Conservation (phyloP, 2,888 invertebrate species). For the Eristalinus aeneus region DNA sequence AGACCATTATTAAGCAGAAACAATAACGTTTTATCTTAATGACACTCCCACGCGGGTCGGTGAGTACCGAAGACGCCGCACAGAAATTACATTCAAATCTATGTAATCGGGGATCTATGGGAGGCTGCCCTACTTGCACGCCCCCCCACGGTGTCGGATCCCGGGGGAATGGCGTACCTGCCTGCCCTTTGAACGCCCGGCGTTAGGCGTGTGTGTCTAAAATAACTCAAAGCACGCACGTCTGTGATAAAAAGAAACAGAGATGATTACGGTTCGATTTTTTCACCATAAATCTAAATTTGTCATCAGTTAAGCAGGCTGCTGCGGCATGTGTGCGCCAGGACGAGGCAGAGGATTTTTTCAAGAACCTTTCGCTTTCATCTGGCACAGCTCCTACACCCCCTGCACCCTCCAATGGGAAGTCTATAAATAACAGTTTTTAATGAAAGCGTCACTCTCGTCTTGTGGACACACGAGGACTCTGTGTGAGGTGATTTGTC, state of each 20-base stretch:
- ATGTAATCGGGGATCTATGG: constrained; percentile 26
- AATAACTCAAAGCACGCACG: constrained; percentile 49
- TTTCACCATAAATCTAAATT: constrained; percentile 65
- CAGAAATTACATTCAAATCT: constrained; percentile 38
- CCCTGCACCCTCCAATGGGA: constrained; percentile 18
- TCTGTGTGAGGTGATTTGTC: constrained; percentile 37
- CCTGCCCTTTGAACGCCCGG: constrained; percentile 5
- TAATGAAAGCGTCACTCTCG: constrained; percentile 36
- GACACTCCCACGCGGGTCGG: neutral
- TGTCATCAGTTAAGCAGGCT: constrained; percentile 45
- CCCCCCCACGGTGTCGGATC: neutral
- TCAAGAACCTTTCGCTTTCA: constrained; percentile 22
- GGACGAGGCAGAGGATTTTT: constrained; percentile 13
- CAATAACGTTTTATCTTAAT: constrained; percentile 57
- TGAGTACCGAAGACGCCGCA: neutral
- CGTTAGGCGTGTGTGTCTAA: constrained; percentile 22
- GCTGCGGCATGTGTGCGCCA: neutral
- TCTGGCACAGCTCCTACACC: constrained; percentile 24
- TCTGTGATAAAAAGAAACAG: constrained; percentile 30
- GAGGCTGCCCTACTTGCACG: neutral
- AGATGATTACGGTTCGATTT: constrained; percentile 61
- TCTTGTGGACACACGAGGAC: constrained; percentile 16
- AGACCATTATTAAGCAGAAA: constrained; percentile 31
- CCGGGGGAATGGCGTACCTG: neutral
- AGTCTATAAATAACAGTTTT: constrained; percentile 51